Conservation (phyloP, 2,113 vertebrate genomes). For the Psittacula cyanocephala region DNA sequence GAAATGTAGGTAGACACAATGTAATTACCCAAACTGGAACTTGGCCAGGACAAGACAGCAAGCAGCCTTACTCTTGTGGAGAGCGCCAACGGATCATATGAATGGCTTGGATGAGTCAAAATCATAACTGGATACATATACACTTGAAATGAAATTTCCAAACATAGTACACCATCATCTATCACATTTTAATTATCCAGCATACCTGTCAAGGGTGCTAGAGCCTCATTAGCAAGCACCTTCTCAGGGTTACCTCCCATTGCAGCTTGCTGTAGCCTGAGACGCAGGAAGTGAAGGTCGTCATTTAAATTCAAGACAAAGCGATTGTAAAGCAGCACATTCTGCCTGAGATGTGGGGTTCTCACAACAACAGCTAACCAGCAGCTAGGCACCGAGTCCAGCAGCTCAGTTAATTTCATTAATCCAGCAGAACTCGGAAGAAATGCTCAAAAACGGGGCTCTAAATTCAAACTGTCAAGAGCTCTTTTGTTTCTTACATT, state of each 20-base stretch:
- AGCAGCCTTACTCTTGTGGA: not conserved
- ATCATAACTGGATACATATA: not conserved
- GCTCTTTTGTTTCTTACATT: not conserved
- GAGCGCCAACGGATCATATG: not conserved
- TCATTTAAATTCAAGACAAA: conserved; percentile 22
- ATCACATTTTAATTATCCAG: not conserved
- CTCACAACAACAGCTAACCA: not conserved
- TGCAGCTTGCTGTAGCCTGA: not conserved
- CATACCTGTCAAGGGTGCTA: not conserved
- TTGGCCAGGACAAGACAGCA: not conserved
- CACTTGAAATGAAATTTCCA: not conserved
- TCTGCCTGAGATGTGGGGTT: not conserved
- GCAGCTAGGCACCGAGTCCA: not conserved
- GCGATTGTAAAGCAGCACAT: not conserved
- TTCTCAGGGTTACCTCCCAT: not conserved
- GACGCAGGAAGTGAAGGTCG: not conserved
- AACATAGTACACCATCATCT: not conserved
- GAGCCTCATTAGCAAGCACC: not conserved
- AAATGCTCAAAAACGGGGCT: not conserved
- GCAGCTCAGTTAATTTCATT: not conserved
- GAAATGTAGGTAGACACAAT: not conserved
- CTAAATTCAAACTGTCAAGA: not conserved
- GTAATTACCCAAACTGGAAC: not conserved
- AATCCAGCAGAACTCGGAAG: not conserved
- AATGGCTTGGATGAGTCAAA: conserved; percentile 10